phyloP scores from a whole-genome alignment of 2,797 vertebrate species.

The Hemibagrus guttatus region DNA sequence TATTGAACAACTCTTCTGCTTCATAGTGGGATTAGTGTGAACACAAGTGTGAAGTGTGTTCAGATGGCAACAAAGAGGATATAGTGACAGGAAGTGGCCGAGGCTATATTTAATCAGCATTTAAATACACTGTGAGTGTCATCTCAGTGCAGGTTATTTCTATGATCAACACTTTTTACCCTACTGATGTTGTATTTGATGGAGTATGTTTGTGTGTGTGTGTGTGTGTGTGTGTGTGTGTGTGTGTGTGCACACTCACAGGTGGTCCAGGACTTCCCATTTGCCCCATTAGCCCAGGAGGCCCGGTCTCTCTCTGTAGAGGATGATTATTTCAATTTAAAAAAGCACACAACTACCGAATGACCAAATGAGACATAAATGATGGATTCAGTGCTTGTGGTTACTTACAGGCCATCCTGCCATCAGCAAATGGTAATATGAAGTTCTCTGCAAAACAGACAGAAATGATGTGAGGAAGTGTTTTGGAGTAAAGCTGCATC shows the following conservation, averaged over 20 bases:
- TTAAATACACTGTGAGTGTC: background rate
- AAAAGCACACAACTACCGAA: background rate
- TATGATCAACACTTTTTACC: background rate
- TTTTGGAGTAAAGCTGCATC: background rate
- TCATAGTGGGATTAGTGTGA: background rate
- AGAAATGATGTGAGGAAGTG: slow-evolving; percentile 2
- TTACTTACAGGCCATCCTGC: slow-evolving; percentile 82
- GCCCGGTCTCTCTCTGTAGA: slow-evolving; percentile 71
- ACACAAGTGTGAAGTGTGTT: background rate
- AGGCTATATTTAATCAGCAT: background rate
- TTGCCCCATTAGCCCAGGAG: slow-evolving; percentile 72
- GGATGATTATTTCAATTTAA: slow-evolving; percentile 26
- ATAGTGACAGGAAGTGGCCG: background rate
- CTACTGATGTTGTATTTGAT: background rate
- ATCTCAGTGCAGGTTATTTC: background rate
- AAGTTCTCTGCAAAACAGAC: slow-evolving; percentile 72
- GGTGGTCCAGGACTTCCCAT: slow-evolving; percentile 75
- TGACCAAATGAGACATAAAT: background rate
- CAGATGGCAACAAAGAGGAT: background rate
- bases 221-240: background rate
- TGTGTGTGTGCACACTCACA: slow-evolving; percentile 67
- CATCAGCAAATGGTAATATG: slow-evolving; percentile 75
- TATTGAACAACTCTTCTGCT: background rate
- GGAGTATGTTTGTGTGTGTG: background rate
- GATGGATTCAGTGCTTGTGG: background rate